Evolutionary conservation across 2,113 vertebrate genomes (phyloP).

Genomic region (Porphyrio hochstetteri): DNA sequence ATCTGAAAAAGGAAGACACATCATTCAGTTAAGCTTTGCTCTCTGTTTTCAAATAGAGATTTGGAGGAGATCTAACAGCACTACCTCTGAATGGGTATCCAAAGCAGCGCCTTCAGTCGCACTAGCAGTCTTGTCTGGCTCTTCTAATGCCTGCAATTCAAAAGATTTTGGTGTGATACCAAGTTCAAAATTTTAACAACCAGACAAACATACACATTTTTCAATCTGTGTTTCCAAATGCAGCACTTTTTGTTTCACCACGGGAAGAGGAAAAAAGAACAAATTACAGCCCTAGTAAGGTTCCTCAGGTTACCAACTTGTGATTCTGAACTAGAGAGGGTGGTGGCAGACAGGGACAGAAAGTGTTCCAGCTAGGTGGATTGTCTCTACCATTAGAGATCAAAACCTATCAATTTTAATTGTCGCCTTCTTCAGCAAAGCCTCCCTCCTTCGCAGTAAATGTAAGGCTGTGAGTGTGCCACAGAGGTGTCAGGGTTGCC

Average conservation of each 20-base stretch:
- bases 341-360: not conserved
- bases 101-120: conserved; percentile 40
- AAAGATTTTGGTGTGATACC: not conserved
- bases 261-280: not conserved
- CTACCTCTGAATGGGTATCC: conserved; percentile 83
- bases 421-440: not conserved
- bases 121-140: conserved; percentile 54
- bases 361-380: not conserved
- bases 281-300: not conserved
- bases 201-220: not conserved
- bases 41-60: not conserved
- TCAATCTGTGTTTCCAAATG: not conserved
- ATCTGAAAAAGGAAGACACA: conserved; percentile 77
- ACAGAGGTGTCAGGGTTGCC: fast-evolving
- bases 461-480: fast-evolving
- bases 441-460: not conserved
- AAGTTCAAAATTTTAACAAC: not conserved
- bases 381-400: not conserved
- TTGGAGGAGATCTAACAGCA: not conserved
- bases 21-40: not conserved
- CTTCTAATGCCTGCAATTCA: conserved; percentile 82
- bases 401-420: not conserved
- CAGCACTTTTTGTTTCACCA: not conserved
- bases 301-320: not conserved
- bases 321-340: not conserved